A percentile compares a stretch with the other conserved stretches of the same genome.
phyloP scores from a whole-genome alignment of 2,113 vertebrate species.

The Alligator mississippiensis region DNA sequence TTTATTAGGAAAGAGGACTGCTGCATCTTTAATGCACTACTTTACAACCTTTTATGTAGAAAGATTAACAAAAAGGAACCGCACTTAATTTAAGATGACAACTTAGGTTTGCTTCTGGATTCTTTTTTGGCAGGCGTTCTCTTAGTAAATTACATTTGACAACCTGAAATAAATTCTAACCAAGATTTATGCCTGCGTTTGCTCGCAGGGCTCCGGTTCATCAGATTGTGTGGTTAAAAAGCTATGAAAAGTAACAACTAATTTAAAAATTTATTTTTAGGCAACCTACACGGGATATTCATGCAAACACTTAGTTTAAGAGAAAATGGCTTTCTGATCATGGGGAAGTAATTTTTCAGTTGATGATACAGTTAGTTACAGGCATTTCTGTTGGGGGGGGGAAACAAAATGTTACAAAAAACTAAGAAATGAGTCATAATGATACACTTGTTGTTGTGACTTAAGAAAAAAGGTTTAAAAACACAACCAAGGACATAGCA shows the following conservation, averaged over 20 bases:
- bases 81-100: constrained; percentile 76
- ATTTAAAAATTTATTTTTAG: constrained; percentile 47
- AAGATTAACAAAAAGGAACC: constrained; percentile 73
- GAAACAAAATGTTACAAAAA: constrained; percentile 37
- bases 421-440: constrained; percentile 44
- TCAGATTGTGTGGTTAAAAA: constrained; percentile 37
- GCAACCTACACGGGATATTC: background rate
- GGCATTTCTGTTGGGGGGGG: constrained; percentile 35
- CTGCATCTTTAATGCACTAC: constrained; percentile 45
- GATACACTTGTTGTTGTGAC: constrained; percentile 33
- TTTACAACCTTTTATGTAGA: constrained; percentile 63
- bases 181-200: constrained; percentile 70
- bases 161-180: constrained; percentile 73
- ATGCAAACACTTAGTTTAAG: background rate
- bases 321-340: constrained; percentile 24
- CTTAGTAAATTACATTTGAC: constrained; percentile 77
- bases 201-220: constrained; percentile 45
- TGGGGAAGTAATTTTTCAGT: constrained; percentile 37
- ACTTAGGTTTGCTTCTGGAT: constrained; percentile 68
- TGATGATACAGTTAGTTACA: constrained; percentile 45
- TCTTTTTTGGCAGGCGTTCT: constrained; percentile 63
- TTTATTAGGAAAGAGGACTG: background rate
- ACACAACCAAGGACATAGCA: constrained; percentile 76
- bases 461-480: constrained; percentile 57
- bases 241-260: constrained; percentile 58